phyloP scores from a whole-genome alignment of 2,797 vertebrate species.

The Poecilia wingei region DNA sequence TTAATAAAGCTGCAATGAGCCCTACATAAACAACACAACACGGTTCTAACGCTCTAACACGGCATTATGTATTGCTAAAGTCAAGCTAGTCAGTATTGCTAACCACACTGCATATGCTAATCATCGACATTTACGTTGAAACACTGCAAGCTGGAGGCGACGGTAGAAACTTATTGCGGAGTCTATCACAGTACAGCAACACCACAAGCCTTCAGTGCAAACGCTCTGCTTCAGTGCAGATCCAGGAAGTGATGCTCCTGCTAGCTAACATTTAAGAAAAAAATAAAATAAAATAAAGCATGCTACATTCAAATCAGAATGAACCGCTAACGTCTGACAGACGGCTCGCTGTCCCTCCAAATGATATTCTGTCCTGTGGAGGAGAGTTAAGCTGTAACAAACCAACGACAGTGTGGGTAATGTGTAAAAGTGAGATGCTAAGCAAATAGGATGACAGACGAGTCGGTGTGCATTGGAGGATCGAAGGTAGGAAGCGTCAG shows the following conservation, averaged over 20 bases:
- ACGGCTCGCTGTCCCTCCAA: not conserved
- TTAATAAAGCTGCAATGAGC: not conserved
- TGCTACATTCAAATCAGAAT: not conserved
- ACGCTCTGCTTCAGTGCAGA: not conserved
- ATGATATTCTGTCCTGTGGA: not conserved
- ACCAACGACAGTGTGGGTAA: not conserved
- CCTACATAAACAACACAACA: not conserved
- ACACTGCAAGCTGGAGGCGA: slow-evolving; percentile 20
- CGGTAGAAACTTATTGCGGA: slow-evolving; percentile 16
- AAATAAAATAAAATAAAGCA: not conserved
- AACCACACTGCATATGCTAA: slow-evolving; percentile 12
- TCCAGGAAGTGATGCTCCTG: slow-evolving; percentile 13
- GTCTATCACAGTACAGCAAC: slow-evolving; percentile 1
- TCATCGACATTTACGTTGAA: not conserved
- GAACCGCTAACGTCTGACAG: not conserved
- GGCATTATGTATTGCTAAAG: not conserved
- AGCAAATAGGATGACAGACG: not conserved
- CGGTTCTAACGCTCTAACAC: not conserved
- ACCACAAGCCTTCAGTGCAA: slow-evolving; percentile 17
- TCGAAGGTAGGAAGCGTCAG: not conserved
- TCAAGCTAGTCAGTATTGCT: slow-evolving; percentile 6
- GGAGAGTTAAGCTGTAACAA: not conserved
- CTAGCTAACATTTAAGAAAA: not conserved
- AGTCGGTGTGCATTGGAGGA: not conserved
- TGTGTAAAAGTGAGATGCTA: not conserved